Base-by-base conservation (phyloP, 2,888 invertebrate genomes). In the Eledona agricola region DNA sequence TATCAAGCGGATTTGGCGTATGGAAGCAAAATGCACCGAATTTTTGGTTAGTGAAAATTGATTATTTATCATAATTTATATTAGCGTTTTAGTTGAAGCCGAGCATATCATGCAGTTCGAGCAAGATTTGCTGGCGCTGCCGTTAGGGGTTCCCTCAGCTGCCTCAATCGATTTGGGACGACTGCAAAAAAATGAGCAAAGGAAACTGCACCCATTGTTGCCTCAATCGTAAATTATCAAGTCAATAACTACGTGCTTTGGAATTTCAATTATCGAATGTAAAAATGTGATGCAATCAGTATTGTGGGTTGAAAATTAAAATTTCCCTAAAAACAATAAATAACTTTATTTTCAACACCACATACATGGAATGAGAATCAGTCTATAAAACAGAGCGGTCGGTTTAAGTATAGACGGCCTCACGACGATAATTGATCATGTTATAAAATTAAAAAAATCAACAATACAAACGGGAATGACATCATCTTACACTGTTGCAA, bases 81-180 rank as follows among this genome's bases (percentile, higher is more conserved):
- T n/a, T n/a, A n/a, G n/a, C 4, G 7, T 70, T 73, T 19, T 69
- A 80, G 89, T 83, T 77, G 90, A 90, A 78, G 90, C 90, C 11
- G 88, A 90, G 70, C 86, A 88, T 74, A 88, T 90, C 51, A 83
- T 90, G 81, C 84, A 86, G 42, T 86, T 87, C 62, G 90, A 90
- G 70, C 76, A 79, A 4, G 85, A 86, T 29, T 74, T 86, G 35
- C 73, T 90, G n/a, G 83, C 85, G 55, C 78, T 86, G 74, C 90
- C 90, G 0, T 83, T 86, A 51, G 89, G 89, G 2, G 74, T 89
- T 1, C 90, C 90, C n/a, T 84, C 87, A 0, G 84, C 88, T 1
- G 82, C 87, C 3, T 64, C 70, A 9, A 66, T 72, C 31, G 72
- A 72, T 58, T 55, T 68, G 20, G 66, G 66, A 31, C 54, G 72